Base-by-base conservation (phyloP, 2,888 invertebrate genomes). In the Listrodromus nycthemerus region DNA sequence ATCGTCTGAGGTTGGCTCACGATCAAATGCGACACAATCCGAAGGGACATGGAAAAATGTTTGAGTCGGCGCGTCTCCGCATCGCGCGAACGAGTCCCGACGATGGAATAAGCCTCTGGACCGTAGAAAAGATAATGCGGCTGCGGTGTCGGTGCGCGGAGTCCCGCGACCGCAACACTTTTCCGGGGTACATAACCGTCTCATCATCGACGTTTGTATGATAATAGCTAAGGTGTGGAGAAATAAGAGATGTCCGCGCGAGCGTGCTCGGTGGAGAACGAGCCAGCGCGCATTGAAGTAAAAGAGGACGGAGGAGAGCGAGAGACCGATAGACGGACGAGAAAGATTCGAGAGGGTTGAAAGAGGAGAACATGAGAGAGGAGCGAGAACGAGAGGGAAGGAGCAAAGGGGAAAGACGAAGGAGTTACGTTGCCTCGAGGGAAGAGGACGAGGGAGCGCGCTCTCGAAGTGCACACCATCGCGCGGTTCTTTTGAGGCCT, bases 141-240 rank as follows among this genome's bases (percentile, higher is more conserved):
- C 83, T 85, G 83, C 80, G 77, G 84, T 85, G 61, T 74, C 75
- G 82, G 75, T 58, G 69, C 52, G 30, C 70, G 71, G 55, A 55
- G 48, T 83, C 77, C 83, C 82, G 84, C 76, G 81, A 90, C 89
- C 90, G 86, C 89, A 89, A 85, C 81, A 89, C 89, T 91, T 92
- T 92, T 92, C 92, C 92, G 91, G 89, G 81, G 78, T 84, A 41
- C 80, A 82, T 83, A 82, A 84, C 86, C 88, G 89, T 85, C 80
- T 86, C 86, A 89, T 91, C 91, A 90, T 91, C 92, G 90, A 92
- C 92, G 91, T 92, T 91, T 92, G 92, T 91, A 93, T 92, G 93
- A 93, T 93, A 93, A 93, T 93, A 89, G 90, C 91, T 86, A 90
- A 91, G 92, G 92, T 91, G 93, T 88, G 92, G 91, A 91, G 90